These are phyloP conservation scores for Xiphophorus hellerii DNA, from an alignment of 2,113 vertebrate genomes.

Conservation along the genomic window DNA sequence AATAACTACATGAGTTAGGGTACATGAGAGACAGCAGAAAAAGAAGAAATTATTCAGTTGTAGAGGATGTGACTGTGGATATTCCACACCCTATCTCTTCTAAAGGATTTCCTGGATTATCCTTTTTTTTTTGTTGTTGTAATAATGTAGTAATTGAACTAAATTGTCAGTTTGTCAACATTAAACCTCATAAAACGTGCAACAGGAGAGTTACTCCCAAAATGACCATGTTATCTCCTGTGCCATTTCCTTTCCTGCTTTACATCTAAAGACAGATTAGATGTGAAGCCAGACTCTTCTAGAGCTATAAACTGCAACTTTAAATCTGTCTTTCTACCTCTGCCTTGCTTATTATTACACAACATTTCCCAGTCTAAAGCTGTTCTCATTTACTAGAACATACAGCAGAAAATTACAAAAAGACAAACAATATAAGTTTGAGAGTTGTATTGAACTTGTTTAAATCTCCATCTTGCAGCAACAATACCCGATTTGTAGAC, in stretches of 20 bases:
- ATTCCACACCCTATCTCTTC: constrained; percentile 23
- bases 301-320: constrained; percentile 36
- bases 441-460: too few relatives aligned
- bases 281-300: constrained; percentile 53
- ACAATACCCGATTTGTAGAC: too few relatives aligned
- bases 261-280: constrained; percentile 33
- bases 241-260: constrained; percentile 57
- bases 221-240: constrained; percentile 56
- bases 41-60: constrained; percentile 1
- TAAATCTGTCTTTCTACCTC: constrained; percentile 33
- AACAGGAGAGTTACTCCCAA: constrained; percentile 36
- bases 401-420: neutral
- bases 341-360: constrained; percentile 14
- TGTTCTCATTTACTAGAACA: neutral
- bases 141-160: constrained; percentile 46
- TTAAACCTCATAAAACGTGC: constrained; percentile 43
- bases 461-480: too few relatives aligned
- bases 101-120: constrained; percentile 54
- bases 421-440: too few relatives aligned
- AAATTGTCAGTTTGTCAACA: constrained; percentile 56
- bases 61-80: constrained; percentile 20
- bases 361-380: constrained; percentile 34
- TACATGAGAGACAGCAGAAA: constrained; percentile 10
- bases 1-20: neutral
- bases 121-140: neutral